Evolutionary conservation across 2,888 invertebrate species (phyloP).

Genomic region (Hyalella azteca): DNA sequence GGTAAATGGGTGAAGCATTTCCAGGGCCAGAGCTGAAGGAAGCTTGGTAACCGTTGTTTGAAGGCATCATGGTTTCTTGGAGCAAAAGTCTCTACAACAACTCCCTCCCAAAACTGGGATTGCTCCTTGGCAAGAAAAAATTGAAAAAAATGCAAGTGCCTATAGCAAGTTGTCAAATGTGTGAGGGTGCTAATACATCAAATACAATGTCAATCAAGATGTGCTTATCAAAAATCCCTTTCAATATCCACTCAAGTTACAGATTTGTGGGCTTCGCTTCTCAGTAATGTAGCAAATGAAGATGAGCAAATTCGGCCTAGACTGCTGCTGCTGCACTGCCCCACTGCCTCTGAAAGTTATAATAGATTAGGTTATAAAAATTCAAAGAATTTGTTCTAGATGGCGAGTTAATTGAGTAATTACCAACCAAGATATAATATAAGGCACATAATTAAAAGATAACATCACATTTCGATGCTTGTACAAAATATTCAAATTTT

Average conservation of each 20-base stretch:
- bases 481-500: no score
- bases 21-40: no score
- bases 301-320: background rate
- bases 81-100: no score
- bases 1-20: background rate
- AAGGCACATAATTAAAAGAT: no score
- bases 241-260: background rate
- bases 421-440: no score
- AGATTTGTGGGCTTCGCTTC: background rate
- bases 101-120: no score
- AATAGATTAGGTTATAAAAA: background rate
- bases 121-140: no score
- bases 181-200: background rate
- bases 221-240: slow-evolving; percentile 5
- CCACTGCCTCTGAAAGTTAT: background rate
- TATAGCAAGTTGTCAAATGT: background rate
- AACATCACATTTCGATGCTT: no score
- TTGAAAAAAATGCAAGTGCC: no score
- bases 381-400: no score
- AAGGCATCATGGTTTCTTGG: slow-evolving; percentile 17
- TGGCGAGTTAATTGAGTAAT: no score
- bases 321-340: slow-evolving; percentile 16
- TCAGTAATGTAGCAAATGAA: background rate
- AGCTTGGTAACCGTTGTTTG: background rate
- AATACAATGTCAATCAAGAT: background rate